Evolutionary conservation across 2,113 vertebrate species (phyloP), one percentile per base, ranked within the genome.

Genomic region (Dipodomys stephensi): DNA sequence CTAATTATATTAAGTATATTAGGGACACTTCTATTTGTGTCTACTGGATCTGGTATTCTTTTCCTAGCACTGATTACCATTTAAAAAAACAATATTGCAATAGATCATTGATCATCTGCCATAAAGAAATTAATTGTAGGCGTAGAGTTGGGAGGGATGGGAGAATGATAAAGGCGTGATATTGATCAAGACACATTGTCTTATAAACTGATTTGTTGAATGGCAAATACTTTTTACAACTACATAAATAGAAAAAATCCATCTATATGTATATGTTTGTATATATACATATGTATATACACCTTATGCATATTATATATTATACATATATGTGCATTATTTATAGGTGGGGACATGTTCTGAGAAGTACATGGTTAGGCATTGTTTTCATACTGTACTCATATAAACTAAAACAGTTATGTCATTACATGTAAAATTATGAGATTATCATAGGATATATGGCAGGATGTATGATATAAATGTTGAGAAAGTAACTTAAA

Each of bases 401-500:
- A 57, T 4, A 28, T 2, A 73, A 67, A 67, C 3, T 4, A 15
- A 81, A 28, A 6, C 8, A 27, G 11, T 2, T 12, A 53, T 44
- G 2, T 4, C 0, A 39, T 18, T 7, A 65, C 25, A 25, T 6
- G 27, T 27, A 30, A 67, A 76, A 74, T 80, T 44, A 80, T 89
- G 64, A 74, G 25, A 32, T 1, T 20, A 83, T 3, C 28, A 68
- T 11, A 76, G 16, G 25, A 22, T n/a, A 88, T 57, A 57, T 57
- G 53, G 53, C 53, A 57, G 15, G 15, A 77, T 67, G 12, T 3
- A 73, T 6, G 25, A 74, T 12, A 53, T 6, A 67, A 10, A 62
- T 65, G n/a, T 49, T 78, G 77, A 91, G 88, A 92, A 90, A 87
- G 44, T 4, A 90, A 88, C 10, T 80, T 49, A 62, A 32, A 86